A percentile compares a stretch with the other conserved stretches of the same genome.
Conservation (phyloP, 23 tunicate genomes). For the Styela plicata region DNA sequence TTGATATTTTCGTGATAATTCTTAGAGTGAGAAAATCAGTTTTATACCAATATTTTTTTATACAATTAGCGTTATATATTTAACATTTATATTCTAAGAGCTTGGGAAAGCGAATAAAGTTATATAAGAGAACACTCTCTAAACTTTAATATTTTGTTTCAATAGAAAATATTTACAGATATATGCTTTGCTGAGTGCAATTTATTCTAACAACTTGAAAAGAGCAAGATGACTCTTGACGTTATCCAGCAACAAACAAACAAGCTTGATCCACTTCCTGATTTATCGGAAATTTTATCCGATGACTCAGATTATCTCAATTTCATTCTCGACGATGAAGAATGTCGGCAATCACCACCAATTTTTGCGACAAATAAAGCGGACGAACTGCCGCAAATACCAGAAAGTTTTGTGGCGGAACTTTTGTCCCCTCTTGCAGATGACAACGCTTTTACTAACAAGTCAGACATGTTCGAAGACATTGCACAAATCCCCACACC, state of each 20-base stretch:
- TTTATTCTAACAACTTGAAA: too few relatives aligned
- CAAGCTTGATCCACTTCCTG: conserved; percentile 35
- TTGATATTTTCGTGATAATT: too few relatives aligned
- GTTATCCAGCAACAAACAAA: neutral
- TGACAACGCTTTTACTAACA: neutral
- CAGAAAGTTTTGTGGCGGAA: conserved; percentile 25
- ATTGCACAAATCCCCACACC: neutral
- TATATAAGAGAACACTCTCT: too few relatives aligned
- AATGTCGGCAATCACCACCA: neutral
- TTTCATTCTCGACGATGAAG: conserved; percentile 39
- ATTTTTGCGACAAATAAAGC: neutral
- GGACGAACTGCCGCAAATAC: conserved; percentile 2
- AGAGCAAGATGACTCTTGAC: neutral
- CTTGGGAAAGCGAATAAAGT: too few relatives aligned
- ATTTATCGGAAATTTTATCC: conserved; percentile 51
- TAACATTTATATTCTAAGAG: too few relatives aligned
- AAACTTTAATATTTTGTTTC: too few relatives aligned
- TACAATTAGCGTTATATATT: too few relatives aligned
- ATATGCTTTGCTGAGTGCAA: too few relatives aligned
- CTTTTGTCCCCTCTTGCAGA: conserved; percentile 1
- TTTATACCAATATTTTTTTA: too few relatives aligned
- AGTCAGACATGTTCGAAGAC: neutral
- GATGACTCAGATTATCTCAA: conserved; percentile 65
- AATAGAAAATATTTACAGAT: too few relatives aligned
- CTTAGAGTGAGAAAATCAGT: too few relatives aligned